Evolutionary conservation across 2,113 vertebrate genomes (phyloP), one percentile per base, ranked within the genome.

Genomic region (Clarias batrachus): DNA sequence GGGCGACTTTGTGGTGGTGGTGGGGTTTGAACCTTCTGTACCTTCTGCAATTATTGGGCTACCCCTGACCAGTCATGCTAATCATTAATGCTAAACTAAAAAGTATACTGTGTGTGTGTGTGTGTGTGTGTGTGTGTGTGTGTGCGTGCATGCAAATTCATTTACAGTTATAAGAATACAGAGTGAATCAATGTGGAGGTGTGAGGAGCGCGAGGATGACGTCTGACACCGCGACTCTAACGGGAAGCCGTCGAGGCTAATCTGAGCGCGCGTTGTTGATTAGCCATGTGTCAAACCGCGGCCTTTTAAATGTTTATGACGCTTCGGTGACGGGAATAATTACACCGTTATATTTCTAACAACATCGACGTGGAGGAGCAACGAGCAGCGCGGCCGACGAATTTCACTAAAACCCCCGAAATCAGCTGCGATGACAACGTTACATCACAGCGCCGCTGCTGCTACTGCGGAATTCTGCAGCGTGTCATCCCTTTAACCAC

Each of bases 61-160:
- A 48, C 48, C 71, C 10, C 5, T 3, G 10, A 48, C 6, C 33
- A 23, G 21, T 74, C 37, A 71, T 13, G 21, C 17, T 71, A 71
- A 71, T 37, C 68, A 48, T 25, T 10, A 48, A 48, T 37, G 12
- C 11, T 74, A 74, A 74, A 74, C 37, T 74, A 37, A 48, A 48
- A 74, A 48, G 71, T 48, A 74, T 23, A 48, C 37, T 48, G 8
- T 23, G 17, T 73, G 70, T 73, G 70, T 41, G 70, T 73, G 33
- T 73, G 71, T 74, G 37, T 74, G 71, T 74, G 71, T 74, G 71
- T 74, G 37, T 74, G 37, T 74, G 65, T 65, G 79, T 62, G 79
- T 41, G 79, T 41, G 57, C 21, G 30, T 62, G 33, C 27, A n/a
- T 16, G 2, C 41, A 33, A 82, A 68, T 80, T 54, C 65, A 62